Evolutionary conservation across 2,797 vertebrate genomes (phyloP).

Genomic region (Thripadectes ignobilis): DNA sequence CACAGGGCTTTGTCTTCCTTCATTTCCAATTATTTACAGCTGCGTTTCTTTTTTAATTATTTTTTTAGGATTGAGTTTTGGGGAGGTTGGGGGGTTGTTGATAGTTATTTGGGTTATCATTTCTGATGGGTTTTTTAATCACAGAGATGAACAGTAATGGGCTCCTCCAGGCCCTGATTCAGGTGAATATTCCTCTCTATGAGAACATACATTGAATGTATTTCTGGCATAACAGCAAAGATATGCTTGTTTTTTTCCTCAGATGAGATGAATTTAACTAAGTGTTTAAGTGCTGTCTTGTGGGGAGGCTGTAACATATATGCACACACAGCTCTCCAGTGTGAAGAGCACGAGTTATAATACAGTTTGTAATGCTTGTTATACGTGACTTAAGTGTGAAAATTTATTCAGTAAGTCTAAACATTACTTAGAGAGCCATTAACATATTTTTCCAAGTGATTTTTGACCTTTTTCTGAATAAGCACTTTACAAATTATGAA

Average conservation of each 20-base stretch:
- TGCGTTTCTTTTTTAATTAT: not conserved
- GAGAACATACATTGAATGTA: not conserved
- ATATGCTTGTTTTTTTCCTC: not conserved
- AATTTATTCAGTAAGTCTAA: conserved; percentile 58
- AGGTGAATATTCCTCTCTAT: not conserved
- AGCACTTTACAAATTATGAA: conserved; percentile 69
- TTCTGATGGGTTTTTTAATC: not conserved
- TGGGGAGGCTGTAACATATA: not conserved
- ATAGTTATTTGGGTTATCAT: not conserved
- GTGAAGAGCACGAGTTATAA: conserved; percentile 14
- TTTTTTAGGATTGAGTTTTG: not conserved
- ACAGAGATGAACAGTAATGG: not conserved
- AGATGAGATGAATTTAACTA: not conserved
- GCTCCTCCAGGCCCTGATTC: not conserved
- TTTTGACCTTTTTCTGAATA: conserved; percentile 75
- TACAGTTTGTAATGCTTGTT: conserved; percentile 49
- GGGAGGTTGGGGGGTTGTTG: not conserved
- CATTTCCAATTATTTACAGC: not conserved
- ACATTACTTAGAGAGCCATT: conserved; percentile 67
- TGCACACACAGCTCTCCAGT: not conserved
- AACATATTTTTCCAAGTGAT: conserved; percentile 66
- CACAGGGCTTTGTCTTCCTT: not conserved
- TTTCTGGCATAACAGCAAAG: not conserved
- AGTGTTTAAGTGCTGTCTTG: not conserved
- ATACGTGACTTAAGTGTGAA: conserved; percentile 62